Base-by-base conservation (phyloP, 2,888 invertebrate genomes). In the Lydus trimaculatus region DNA sequence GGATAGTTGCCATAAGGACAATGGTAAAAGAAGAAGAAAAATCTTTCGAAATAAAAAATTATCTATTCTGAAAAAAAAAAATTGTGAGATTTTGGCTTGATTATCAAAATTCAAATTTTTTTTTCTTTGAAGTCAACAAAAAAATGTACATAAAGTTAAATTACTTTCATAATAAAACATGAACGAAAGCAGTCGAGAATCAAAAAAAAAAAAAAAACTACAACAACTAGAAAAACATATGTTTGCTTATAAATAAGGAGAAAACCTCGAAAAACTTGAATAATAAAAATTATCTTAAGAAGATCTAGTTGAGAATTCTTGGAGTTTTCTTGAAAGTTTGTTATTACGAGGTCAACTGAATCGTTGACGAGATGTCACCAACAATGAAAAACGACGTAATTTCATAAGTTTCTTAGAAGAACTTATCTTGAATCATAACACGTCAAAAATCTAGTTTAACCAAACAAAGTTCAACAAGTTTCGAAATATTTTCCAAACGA, bases 281-380 rank as follows among this genome's bases (percentile, higher is more conserved):
- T 48, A 48, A 48, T 48, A 48, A 48, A 48, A 48, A 48, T 48
- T 48, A 48, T 48, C 48, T 48, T 48, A 2, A 20, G 8, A 8
- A 48, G 48, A 48, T 48, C 48, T 48, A 48, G 48, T 48, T 48
- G 48, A 23, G 48, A 48, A 60, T 64, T 36, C 31, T 58, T 23
- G 7, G 23, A n/a, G 58, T 31, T 58, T 28, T 28, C 60, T 60
- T 36, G 60, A 23, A 48, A 60, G 31, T 60, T 60, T 60, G 13
- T 59, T 59, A 31, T 17, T 59, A 64, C 64, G 75, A 69, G 75
- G 75, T 75, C 74, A 75, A 63, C 66, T 59, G 70, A 72, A 69
- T 74, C 68, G 72, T 73, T 67, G 71, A 73, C 74, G 69, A 72
- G 72, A 71, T 69, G 71, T 75, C 73, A 72, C 72, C 48, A 20